These are phyloP conservation scores for Drosophila aff. DNA, from an alignment of 1,140 invertebrate genomes.

Conservation along the genomic window DNA sequence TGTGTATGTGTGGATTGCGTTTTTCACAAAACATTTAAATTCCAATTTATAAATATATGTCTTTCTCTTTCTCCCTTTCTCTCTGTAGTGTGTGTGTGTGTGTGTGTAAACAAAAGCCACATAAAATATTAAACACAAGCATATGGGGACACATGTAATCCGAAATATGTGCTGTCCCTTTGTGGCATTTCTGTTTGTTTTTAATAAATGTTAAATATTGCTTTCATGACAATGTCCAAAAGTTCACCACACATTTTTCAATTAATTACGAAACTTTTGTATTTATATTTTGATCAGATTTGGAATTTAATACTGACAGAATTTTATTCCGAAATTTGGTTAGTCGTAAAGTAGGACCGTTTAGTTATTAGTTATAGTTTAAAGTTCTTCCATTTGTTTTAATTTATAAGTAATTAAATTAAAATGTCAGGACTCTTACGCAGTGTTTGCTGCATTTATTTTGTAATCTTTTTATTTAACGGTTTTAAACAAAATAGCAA, in stretches of 20 bases:
- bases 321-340: background rate
- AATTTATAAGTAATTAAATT: too few relatives aligned
- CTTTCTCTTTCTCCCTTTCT: too few relatives aligned
- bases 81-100: background rate
- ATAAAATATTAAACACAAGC: constrained; percentile 16
- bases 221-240: constrained; percentile 8
- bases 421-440: too few relatives aligned
- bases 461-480: too few relatives aligned
- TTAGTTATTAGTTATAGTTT: too few relatives aligned
- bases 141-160: constrained; percentile 10
- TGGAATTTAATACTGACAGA: background rate
- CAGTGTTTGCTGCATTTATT: too few relatives aligned
- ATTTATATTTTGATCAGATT: constrained; percentile 3
- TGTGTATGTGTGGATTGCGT: background rate
- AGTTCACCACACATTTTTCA: constrained; percentile 9
- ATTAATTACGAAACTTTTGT: constrained; percentile 5
- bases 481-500: too few relatives aligned
- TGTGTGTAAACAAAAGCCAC: constrained; percentile 9
- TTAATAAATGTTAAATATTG: constrained; percentile 18
- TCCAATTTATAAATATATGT: constrained; percentile 6
- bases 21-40: constrained; percentile 5
- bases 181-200: constrained; percentile 19
- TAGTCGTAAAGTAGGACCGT: background rate
- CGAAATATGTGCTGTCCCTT: constrained; percentile 12
- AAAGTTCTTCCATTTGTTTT: too few relatives aligned